phyloP scores from a whole-genome alignment of 2,797 vertebrate genomes.

The Trichosurus vulpecula region DNA sequence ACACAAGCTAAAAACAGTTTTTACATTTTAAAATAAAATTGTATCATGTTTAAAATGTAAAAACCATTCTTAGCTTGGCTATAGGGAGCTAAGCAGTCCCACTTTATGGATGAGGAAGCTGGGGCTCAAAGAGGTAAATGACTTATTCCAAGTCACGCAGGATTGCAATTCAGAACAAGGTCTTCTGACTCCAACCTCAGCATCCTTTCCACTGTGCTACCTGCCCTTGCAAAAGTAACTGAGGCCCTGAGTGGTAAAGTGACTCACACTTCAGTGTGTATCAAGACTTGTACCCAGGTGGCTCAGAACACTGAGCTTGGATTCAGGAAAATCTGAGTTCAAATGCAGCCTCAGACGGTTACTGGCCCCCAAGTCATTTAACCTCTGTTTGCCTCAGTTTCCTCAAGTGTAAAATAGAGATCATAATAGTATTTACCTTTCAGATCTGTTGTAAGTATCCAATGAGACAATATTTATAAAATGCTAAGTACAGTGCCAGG shows the following conservation, averaged over 20 bases:
- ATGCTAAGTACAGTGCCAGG: background rate
- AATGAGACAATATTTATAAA: background rate
- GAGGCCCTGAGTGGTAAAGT: background rate
- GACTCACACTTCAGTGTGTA: background rate
- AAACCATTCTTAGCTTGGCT: background rate
- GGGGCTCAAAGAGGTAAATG: background rate
- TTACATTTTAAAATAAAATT: background rate
- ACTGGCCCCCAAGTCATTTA: background rate
- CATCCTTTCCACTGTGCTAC: background rate
- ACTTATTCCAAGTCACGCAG: background rate
- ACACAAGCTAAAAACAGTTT: background rate
- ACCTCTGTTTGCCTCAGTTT: background rate
- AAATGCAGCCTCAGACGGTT: background rate
- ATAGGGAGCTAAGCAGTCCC: background rate
- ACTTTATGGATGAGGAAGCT: background rate
- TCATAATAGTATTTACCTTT: background rate
- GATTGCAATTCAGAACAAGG: too few relatives aligned
- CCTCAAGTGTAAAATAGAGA: background rate
- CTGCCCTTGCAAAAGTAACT: background rate
- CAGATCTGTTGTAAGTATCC: background rate
- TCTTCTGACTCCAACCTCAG: background rate
- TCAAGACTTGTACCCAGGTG: background rate
- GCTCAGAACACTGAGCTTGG: background rate
- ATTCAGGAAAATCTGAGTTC: background rate
- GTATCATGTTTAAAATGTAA: background rate